phyloP scores from a whole-genome alignment of 92 coral and sea anemone genomes.

The Virgularia gustaviana region DNA sequence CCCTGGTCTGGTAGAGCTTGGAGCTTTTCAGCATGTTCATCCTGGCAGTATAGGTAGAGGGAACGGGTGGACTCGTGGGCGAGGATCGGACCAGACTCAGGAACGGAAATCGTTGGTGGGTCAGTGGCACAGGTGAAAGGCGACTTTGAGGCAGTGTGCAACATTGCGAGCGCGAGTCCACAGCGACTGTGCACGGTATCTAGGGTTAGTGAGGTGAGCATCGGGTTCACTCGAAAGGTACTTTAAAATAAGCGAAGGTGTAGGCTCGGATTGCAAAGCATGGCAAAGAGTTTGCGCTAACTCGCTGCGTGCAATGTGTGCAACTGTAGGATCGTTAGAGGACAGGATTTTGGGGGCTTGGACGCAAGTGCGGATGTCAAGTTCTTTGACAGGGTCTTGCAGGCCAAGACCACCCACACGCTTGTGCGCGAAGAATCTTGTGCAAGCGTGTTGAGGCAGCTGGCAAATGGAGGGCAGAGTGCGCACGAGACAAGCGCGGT shows the following conservation, averaged over 20 bases:
- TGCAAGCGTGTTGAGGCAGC: conserved; percentile 7
- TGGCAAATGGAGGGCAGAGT: conserved; percentile 19
- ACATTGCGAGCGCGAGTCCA: conserved; percentile 35
- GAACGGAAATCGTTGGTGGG: conserved; percentile 15
- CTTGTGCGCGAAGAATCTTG: conserved; percentile 23
- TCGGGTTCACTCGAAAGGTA: conserved; percentile 16
- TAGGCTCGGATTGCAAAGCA: conserved; percentile 9
- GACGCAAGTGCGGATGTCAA: conserved; percentile 3
- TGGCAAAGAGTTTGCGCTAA: conserved; percentile 6
- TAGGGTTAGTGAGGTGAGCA: conserved; percentile 4
- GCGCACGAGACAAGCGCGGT: conserved; percentile 14
- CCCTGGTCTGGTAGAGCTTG: conserved; percentile 30
- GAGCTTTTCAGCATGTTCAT: neutral
- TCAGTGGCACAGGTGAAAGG: conserved; percentile 20
- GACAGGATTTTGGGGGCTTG: conserved; percentile 36
- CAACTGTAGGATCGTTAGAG: conserved; percentile 2
- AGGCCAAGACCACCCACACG: conserved; percentile 17
- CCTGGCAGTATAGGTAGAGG: conserved; percentile 21
- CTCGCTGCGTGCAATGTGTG: conserved; percentile 22
- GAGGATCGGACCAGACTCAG: conserved; percentile 5
- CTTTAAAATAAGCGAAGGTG: conserved; percentile 5
- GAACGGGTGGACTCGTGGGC: conserved; percentile 4
- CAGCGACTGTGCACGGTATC: conserved; percentile 13
- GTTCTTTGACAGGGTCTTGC: conserved; percentile 22
- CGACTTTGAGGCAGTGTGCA: conserved; percentile 16